A percentile compares a stretch with the other conserved stretches of the same genome.
Evolutionary conservation across 2,113 vertebrate genomes (phyloP).

Genomic region (Telmatochromis brachygnathus): DNA sequence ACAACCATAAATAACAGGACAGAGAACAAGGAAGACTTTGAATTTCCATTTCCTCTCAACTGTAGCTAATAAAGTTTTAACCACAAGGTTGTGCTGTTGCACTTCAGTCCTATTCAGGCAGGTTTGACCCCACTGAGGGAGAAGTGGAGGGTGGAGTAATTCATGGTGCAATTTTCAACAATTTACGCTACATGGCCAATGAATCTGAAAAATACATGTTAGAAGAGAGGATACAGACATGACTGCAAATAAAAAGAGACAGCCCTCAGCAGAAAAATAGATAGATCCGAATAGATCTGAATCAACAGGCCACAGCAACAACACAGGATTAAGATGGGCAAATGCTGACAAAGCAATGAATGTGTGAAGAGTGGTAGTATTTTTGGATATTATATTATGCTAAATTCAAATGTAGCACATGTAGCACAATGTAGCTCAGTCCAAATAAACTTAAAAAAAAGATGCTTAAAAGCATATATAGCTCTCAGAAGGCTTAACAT

Average conservation of each 20-base stretch:
- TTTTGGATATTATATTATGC: neutral
- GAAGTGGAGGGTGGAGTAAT: neutral
- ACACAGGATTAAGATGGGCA: neutral
- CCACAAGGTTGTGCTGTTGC: conserved; percentile 63
- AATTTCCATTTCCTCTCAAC: neutral
- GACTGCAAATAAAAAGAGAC: conserved; percentile 8
- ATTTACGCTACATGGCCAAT: conserved; percentile 20
- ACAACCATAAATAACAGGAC: neutral
- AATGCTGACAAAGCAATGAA: neutral
- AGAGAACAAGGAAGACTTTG: neutral
- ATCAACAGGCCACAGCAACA: neutral
- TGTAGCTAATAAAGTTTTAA: neutral
- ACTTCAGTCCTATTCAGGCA: neutral
- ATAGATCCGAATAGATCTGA: neutral
- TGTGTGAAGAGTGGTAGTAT: neutral
- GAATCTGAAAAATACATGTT: conserved; percentile 4
- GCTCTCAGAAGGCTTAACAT: neutral
- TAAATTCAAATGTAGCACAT: neutral
- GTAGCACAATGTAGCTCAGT: neutral
- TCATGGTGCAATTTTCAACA: conserved; percentile 5
- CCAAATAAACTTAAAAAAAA: neutral
- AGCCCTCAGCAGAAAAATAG: neutral
- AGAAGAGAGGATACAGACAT: neutral
- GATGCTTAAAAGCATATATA: neutral
- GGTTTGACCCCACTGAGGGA: neutral